These are phyloP conservation scores for Bothrops jararaca DNA, from an alignment of 2,113 vertebrate species.

Conservation along the genomic window DNA sequence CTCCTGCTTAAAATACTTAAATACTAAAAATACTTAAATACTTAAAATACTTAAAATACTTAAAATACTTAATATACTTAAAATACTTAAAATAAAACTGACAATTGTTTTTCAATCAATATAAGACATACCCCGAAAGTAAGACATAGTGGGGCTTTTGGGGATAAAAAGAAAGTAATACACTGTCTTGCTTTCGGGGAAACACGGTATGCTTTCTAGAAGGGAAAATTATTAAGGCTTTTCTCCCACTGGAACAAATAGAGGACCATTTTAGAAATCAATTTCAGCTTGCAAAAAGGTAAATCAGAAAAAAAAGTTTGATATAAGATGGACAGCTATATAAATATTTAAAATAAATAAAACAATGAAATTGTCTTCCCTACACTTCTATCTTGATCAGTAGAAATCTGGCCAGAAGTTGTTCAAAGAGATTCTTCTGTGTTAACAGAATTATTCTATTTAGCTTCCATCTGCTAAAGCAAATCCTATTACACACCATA, in stretches of 20 bases:
- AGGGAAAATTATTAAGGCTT: not conserved
- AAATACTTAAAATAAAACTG: too few relatives aligned
- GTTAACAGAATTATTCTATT: not conserved
- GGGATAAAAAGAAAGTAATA: too few relatives aligned
- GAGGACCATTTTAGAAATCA: not conserved
- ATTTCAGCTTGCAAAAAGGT: not conserved
- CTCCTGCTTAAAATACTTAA: too few relatives aligned
- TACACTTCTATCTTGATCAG: not conserved
- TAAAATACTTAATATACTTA: too few relatives aligned
- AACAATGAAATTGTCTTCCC: not conserved
- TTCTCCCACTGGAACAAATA: not conserved
- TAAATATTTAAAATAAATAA: not conserved
- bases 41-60: too few relatives aligned
- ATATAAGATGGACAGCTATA: not conserved
- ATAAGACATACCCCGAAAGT: too few relatives aligned
- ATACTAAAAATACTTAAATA: too few relatives aligned
- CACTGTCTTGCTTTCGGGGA: too few relatives aligned
- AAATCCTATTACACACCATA: not conserved
- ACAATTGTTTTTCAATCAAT: too few relatives aligned
- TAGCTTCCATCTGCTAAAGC: not conserved
- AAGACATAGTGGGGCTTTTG: too few relatives aligned
- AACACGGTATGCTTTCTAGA: not conserved
- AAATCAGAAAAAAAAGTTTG: not conserved
- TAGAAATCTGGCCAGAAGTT: not conserved
- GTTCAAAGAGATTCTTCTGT: not conserved